These are phyloP conservation scores for Siderastrea siderea DNA, from an alignment of 92 coral and sea anemone genomes.

Conservation along the genomic window DNA sequence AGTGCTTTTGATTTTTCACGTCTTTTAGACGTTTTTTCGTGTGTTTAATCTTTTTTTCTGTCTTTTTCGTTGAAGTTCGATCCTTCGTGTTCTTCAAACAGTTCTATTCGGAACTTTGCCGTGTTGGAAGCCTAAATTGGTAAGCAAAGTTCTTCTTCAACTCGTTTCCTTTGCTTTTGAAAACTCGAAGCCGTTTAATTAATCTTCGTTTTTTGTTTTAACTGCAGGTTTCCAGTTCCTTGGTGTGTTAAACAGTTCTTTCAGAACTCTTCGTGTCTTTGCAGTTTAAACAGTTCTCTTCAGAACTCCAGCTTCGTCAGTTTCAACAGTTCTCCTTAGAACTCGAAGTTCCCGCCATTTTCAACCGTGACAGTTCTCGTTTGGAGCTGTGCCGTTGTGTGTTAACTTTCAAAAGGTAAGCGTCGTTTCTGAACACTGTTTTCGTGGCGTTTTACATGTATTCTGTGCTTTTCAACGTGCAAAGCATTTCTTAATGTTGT, in stretches of 20 bases:
- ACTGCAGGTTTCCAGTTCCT: neutral
- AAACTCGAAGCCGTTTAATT: neutral
- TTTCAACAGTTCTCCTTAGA: neutral
- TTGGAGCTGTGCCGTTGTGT: too few relatives aligned
- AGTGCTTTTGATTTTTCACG: neutral
- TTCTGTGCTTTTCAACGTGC: slow-evolving; percentile 1
- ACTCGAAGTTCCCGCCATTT: neutral
- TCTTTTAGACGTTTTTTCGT: neutral
- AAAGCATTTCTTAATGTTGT: neutral
- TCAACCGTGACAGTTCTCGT: neutral
- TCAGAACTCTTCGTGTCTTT: neutral
- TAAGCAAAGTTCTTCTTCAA: neutral
- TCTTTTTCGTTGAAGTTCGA: neutral
- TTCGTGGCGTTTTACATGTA: neutral
- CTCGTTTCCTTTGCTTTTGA: neutral
- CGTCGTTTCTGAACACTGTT: neutral
- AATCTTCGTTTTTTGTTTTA: neutral
- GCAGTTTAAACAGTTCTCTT: neutral
- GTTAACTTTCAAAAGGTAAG: too few relatives aligned
- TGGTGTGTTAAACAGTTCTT: neutral
- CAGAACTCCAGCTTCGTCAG: neutral
- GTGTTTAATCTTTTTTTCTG: neutral
- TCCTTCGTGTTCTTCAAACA: neutral
- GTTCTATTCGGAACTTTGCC: neutral
- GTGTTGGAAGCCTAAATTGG: neutral